These are phyloP conservation scores for Anoplius nigerrimus DNA, from an alignment of 2,888 invertebrate genomes.

Conservation along the genomic window DNA sequence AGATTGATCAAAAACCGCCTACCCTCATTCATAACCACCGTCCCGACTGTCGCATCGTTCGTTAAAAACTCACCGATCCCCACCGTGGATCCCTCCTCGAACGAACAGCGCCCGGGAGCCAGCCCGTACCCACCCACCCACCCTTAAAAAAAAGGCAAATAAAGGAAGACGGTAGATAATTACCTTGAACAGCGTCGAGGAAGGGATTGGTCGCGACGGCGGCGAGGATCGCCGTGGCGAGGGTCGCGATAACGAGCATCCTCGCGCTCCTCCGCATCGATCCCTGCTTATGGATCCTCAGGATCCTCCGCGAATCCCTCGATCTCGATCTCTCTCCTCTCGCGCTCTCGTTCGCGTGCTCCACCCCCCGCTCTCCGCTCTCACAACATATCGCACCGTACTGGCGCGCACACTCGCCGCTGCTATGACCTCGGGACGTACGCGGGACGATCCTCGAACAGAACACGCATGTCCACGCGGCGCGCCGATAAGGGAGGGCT, in stretches of 20 bases:
- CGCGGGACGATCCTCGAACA: slow-evolving; percentile 2
- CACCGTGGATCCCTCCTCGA: too few species aligned
- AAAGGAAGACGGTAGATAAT: not conserved
- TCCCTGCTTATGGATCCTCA: not conserved
- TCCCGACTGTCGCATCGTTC: too few species aligned
- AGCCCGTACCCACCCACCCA: too few species aligned
- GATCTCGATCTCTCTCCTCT: not conserved
- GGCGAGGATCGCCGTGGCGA: slow-evolving; percentile 41
- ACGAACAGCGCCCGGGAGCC: too few species aligned
- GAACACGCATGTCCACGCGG: slow-evolving; percentile 37
- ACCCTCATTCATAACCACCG: too few species aligned
- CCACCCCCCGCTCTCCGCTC: not conserved
- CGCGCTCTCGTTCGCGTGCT: not conserved
- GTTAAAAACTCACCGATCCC: too few species aligned
- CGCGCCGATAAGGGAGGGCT: slow-evolving; percentile 6
- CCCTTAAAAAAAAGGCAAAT: too few species aligned
- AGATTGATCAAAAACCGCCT: too few species aligned
- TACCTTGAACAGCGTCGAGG: slow-evolving; percentile 56
- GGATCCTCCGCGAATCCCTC: not conserved
- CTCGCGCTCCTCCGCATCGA: slow-evolving; percentile 14
- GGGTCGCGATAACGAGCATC: slow-evolving; percentile 42
- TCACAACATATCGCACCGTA: not conserved
- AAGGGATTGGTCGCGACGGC: slow-evolving; percentile 46
- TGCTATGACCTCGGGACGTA: not conserved
- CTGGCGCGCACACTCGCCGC: too few species aligned